These are phyloP conservation scores for Entomobrya multifasciata DNA, from an alignment of 2,888 invertebrate genomes.

Conservation along the genomic window DNA sequence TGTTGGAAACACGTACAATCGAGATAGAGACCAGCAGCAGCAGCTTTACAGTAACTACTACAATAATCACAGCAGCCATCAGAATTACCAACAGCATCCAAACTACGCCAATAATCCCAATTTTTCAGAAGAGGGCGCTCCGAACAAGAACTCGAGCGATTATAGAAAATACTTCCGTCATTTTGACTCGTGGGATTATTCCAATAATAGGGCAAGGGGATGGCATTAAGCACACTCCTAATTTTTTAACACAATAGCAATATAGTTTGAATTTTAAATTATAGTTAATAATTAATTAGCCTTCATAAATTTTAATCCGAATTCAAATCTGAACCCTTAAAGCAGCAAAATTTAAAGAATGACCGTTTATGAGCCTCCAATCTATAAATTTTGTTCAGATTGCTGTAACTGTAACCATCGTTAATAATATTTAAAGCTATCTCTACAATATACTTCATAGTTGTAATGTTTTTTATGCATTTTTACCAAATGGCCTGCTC, in stretches of 20 bases:
- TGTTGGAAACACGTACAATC: constrained; percentile 49
- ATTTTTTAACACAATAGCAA: no score
- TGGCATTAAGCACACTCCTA: constrained; percentile 26
- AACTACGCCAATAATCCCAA: constrained; percentile 30
- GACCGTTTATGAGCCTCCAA: no score
- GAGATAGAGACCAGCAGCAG: not conserved
- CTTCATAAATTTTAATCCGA: not conserved
- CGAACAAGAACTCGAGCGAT: constrained; percentile 53
- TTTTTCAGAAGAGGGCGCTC: not conserved
- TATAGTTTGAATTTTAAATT: not conserved
- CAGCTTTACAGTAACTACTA: not conserved
- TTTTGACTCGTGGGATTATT: constrained; percentile 79
- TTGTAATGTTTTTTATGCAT: constrained; percentile 22
- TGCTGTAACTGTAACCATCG: not conserved
- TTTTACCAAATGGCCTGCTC: not conserved
- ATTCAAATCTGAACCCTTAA: no score
- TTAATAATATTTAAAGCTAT: not conserved
- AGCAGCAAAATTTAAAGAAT: no score
- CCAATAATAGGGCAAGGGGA: constrained; percentile 1
- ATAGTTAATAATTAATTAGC: not conserved
- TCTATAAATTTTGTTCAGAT: no score
- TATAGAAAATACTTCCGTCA: constrained; percentile 78
- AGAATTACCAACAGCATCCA: constrained; percentile 50
- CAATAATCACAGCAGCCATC: constrained; percentile 7
- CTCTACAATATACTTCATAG: not conserved